Base-by-base conservation (phyloP, 2,797 vertebrate genomes). In the Melanotaenia nigrans region DNA sequence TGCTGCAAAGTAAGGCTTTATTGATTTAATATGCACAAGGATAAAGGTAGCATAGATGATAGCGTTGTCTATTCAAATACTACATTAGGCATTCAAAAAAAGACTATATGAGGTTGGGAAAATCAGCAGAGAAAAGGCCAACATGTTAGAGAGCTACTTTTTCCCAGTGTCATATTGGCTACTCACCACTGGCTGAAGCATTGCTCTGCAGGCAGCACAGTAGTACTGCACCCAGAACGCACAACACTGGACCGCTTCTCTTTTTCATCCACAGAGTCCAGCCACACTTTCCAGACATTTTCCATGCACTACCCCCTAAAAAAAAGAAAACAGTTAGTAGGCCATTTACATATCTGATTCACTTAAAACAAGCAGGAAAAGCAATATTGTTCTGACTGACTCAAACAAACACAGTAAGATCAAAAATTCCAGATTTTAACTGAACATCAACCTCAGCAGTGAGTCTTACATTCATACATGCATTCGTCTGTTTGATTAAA, bases 241-340 rank as follows among this genome's bases (percentile, higher is more conserved):
- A 94, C 81, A 94, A 86, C 82, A 91, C 87, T 80, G 79, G 89
- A 83, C 85, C 83, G 64, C 90, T 89, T 86, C 85, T 88, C 87
- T 90, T 94, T 91, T 85, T 92, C 90, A 87, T 91, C 94, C 93
- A 93, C 71, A 83, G 89, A 88, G 89, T 93, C 92, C 92, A 90
- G 85, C 91, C 89, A 73, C 76, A 81, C 70, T 87, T 93, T 91
- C 90, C 90, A 88, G 89, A 93, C 93, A 94, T 94, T 87, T 93
- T 94, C 94, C 93, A 94, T 94, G 89, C 88, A 94, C 90, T 86
- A 66, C 85, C 82, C 77, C 87, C 93, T 94, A 85, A 68, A 85
- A 89, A 57, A 86, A 1, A 80, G 16, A 35, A 47, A 20, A 49
- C 36, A 65, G 78, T 84, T 71, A 79, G 81, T 67, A 32, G 68